Evolutionary conservation across 2,113 vertebrate species (phyloP), one percentile per base, ranked within the genome.

Genomic region (Cervus canadensis): DNA sequence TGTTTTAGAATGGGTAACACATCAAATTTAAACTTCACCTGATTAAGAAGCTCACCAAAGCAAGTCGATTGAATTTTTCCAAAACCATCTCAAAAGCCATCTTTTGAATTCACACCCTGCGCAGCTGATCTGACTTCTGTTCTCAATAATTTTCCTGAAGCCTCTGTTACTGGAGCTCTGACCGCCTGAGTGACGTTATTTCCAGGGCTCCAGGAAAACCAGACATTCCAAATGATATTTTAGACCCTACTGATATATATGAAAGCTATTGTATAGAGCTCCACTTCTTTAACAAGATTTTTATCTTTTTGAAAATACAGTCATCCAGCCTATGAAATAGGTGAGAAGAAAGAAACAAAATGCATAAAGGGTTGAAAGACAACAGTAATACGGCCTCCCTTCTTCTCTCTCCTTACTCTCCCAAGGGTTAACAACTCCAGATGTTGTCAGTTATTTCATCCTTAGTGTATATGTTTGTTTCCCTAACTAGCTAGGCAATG

Each of bases 231-330:
- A 45, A 48, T 25, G 84, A 11, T 19, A 33, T 8, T 62, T 83
- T 71, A 48, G 9, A 25, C 19, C 28, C n/a, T 48, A 21, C 16
- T 84, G 10, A 83, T 50, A 10, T 23, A 21, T 40, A 40, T 23
- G 26, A 5, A 5, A 84, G 15, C 59, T 81, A 82, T 56, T 64
- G 45, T 11, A 59, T 23, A 40, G 12, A 52, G 5, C 43, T 62
- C 28, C 5, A 21, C 21, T 74, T 94, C 60, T 89, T 91, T 90
- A 81, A 33, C 76, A 67, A 43, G 13, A 60, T 59, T 79, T 90
- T 79, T 94, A 74, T 17, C 23, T 23, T 90, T 96, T 54, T 62
- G n/a, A 93, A 90, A 91, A 87, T 81, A 57, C 14, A 86, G 23
- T 3, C 33, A 85, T 81, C 40, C 87, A 81, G 43, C 52, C 57